phyloP scores from a whole-genome alignment of 1,140 invertebrate species.

The Drosophila suzukii region DNA sequence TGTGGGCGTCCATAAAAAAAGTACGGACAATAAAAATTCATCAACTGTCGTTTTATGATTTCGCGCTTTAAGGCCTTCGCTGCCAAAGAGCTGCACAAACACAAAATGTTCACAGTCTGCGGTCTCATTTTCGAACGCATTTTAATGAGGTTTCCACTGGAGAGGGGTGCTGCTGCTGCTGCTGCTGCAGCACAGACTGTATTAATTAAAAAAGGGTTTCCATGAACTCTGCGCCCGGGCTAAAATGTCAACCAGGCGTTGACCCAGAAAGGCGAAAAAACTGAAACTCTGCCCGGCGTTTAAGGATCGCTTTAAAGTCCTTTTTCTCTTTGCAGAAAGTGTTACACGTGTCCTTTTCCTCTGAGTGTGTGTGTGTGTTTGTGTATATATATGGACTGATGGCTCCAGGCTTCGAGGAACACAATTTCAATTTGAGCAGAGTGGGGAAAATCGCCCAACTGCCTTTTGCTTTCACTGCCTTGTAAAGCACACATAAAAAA shows the following conservation, averaged over 20 bases:
- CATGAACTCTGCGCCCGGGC: conserved; percentile 42
- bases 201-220: conserved; percentile 80
- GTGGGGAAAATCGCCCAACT: conserved; percentile 49
- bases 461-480: conserved; percentile 11
- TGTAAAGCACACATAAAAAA: conserved; percentile 17
- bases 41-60: conserved; percentile 72
- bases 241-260: conserved; percentile 67
- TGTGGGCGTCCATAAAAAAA: not conserved
- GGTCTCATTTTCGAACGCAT: conserved; percentile 57
- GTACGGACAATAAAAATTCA: conserved; percentile 47
- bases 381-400: conserved; percentile 21
- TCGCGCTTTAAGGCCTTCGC: conserved; percentile 33
- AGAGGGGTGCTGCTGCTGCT: conserved; percentile 9
- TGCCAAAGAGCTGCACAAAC: conserved; percentile 34
- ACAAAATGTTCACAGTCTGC: conserved; percentile 23
- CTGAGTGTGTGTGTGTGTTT: conserved; percentile 8
- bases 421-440: conserved; percentile 65
- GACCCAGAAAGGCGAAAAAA: conserved; percentile 54
- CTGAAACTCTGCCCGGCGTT: conserved; percentile 39
- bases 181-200: conserved; percentile 40
- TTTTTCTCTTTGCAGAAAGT: conserved; percentile 31
- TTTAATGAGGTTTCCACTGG: conserved; percentile 70
- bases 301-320: conserved; percentile 61
- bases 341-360: conserved; percentile 64
- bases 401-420: conserved; percentile 53